phyloP scores from a whole-genome alignment of 2,888 invertebrate species.

The Nemapogon koenigi region DNA sequence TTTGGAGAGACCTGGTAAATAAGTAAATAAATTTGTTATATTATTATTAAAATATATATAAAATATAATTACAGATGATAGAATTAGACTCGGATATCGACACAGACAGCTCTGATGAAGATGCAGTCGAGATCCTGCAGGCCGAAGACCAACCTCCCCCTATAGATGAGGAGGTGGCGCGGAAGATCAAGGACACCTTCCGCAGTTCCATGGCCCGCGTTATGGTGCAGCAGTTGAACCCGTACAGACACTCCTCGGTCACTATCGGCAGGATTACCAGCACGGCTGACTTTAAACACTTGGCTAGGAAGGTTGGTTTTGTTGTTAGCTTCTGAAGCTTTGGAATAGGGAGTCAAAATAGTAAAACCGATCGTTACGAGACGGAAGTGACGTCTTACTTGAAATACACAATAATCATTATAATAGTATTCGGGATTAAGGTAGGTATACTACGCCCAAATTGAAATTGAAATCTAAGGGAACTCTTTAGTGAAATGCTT shows the following conservation, averaged over 20 bases:
- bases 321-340: background rate
- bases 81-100: slow-evolving; percentile 38
- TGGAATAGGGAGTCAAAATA: too few relatives aligned
- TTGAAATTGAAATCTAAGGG: too few relatives aligned
- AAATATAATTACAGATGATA: slow-evolving; percentile 34
- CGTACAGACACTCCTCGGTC: slow-evolving; percentile 86
- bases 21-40: too few relatives aligned
- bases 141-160: slow-evolving; percentile 28
- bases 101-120: slow-evolving; percentile 21
- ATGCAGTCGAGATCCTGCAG: slow-evolving; percentile 8
- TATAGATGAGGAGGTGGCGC: slow-evolving; percentile 57
- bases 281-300: slow-evolving; percentile 92
- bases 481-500: too few relatives aligned
- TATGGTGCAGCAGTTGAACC: slow-evolving; percentile 87
- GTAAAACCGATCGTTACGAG: too few relatives aligned
- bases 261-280: slow-evolving; percentile 83
- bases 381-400: too few relatives aligned
- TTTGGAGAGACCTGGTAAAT: too few relatives aligned
- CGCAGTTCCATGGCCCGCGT: slow-evolving; percentile 79
- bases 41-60: background rate
- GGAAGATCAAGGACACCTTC: slow-evolving; percentile 86
- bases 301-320: slow-evolving; percentile 83
- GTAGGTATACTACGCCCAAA: too few relatives aligned
- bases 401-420: too few relatives aligned
- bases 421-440: too few relatives aligned